These are phyloP conservation scores for Scolopax bukidnonensis DNA, from an alignment of 2,797 vertebrate genomes.

Conservation along the genomic window DNA sequence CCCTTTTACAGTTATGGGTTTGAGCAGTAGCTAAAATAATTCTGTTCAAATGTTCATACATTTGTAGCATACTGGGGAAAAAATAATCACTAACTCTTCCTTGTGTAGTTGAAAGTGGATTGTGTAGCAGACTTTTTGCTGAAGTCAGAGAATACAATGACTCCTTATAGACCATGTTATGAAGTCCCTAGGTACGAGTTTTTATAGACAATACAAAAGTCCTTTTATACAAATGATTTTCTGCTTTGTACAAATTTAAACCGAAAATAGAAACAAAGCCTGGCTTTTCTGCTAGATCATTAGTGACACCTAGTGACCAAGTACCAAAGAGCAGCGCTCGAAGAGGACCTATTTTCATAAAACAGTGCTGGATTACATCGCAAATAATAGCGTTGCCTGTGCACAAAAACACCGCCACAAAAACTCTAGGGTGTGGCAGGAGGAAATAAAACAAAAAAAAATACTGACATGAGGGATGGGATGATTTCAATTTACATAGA, in stretches of 20 bases:
- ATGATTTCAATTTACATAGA: background rate
- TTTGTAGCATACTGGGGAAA: background rate
- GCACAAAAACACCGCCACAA: background rate
- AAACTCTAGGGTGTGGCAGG: background rate
- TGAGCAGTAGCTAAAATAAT: background rate
- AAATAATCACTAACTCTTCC: background rate
- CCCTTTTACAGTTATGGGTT: background rate
- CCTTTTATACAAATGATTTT: conserved; percentile 18
- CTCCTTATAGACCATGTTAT: background rate
- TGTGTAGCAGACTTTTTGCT: background rate
- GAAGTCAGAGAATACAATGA: background rate
- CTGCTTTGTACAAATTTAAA: background rate
- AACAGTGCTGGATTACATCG: background rate
- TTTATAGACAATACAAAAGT: conserved; percentile 23
- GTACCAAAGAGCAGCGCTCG: background rate
- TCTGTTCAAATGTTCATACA: background rate
- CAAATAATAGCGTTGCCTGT: background rate
- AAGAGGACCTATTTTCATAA: background rate
- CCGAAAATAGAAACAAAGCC: conserved; percentile 10
- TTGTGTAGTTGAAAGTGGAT: background rate
- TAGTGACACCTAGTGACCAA: conserved; percentile 75
- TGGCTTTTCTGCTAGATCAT: conserved; percentile 47
- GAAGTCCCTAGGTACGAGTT: background rate
- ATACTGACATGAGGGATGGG: background rate
- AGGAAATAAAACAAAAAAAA: background rate